phyloP scores from a whole-genome alignment of 2,113 vertebrate species.

The Ictalurus punctatus region DNA sequence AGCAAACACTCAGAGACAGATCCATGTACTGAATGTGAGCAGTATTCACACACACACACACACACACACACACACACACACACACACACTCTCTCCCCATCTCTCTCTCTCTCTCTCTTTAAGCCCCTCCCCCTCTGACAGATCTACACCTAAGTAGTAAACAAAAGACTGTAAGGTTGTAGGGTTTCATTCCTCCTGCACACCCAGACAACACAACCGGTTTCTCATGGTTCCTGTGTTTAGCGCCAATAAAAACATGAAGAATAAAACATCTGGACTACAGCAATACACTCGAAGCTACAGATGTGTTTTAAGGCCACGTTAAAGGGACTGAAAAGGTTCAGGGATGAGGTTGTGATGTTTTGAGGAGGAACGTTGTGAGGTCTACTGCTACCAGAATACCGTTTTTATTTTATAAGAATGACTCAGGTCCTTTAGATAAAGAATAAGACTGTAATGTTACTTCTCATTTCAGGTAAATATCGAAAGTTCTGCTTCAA shows the following conservation, averaged over 20 bases:
- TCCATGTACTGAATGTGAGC: conserved; percentile 47
- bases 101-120: not conserved
- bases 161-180: not conserved
- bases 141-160: not conserved
- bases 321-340: not conserved
- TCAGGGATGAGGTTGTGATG: not conserved
- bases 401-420: not conserved
- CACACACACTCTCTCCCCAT: conserved; percentile 13
- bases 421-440: not conserved
- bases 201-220: not conserved
- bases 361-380: not conserved
- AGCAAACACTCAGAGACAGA: conserved; percentile 39
- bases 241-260: not conserved
- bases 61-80: conserved; percentile 30
- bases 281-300: not conserved
- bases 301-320: not conserved
- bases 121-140: not conserved
- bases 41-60: conserved; percentile 49
- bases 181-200: not conserved
- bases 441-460: not conserved
- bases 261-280: not conserved
- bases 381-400: not conserved
- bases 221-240: not conserved
- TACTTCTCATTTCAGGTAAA: not conserved
- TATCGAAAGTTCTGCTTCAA: not conserved